These are phyloP conservation scores for Agonopterix arenella DNA, from an alignment of 2,888 invertebrate species.

Conservation along the genomic window DNA sequence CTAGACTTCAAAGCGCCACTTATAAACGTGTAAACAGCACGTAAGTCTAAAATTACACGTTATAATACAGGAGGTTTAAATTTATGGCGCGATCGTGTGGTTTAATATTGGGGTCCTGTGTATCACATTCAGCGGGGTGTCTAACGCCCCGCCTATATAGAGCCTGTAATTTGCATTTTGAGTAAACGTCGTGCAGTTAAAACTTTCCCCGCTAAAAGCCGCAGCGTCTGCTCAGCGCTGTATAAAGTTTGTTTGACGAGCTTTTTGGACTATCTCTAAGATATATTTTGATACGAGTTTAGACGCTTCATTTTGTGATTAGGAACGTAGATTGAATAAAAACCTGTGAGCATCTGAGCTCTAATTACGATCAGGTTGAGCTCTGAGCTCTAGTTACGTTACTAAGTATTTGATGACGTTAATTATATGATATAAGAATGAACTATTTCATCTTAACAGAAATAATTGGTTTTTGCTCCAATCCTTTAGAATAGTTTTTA, in stretches of 20 bases:
- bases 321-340: no score
- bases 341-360: no score
- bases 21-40: slow-evolving; percentile 48
- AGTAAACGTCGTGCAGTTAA: slow-evolving; percentile 65
- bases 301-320: background rate
- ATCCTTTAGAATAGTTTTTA: no score
- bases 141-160: slow-evolving; percentile 47
- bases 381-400: no score
- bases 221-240: slow-evolving; percentile 39
- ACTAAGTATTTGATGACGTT: no score
- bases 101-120: slow-evolving; percentile 67
- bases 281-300: slow-evolving; percentile 14
- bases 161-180: slow-evolving; percentile 70
- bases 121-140: slow-evolving; percentile 58
- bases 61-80: slow-evolving; percentile 45
- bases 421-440: no score
- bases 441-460: no score
- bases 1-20: no score
- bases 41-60: slow-evolving; percentile 50
- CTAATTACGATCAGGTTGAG: no score
- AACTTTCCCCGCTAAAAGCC: slow-evolving; percentile 60
- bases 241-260: slow-evolving; percentile 49
- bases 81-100: slow-evolving; percentile 65
- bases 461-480: no score
- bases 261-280: slow-evolving; percentile 33